Evolutionary conservation across 2,888 invertebrate species (phyloP).

Genomic region (Ligdia adustata): DNA sequence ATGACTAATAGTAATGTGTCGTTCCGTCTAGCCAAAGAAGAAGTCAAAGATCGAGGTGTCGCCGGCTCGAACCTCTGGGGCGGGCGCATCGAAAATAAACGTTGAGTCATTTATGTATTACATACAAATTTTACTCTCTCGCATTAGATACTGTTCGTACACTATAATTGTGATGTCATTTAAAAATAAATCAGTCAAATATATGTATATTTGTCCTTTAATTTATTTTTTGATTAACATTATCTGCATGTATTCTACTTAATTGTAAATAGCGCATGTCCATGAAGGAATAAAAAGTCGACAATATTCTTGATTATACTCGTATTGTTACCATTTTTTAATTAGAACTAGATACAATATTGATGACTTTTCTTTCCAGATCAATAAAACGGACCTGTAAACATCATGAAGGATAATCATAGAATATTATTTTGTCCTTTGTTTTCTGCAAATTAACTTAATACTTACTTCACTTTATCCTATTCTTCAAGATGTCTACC

Average conservation of each 20-base stretch:
- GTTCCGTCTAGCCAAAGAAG: conserved; percentile 74
- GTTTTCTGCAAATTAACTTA: too few relatives aligned
- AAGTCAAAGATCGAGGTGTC: conserved; percentile 66
- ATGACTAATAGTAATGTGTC: conserved; percentile 39
- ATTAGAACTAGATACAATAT: too few relatives aligned
- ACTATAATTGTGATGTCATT: conserved; percentile 1
- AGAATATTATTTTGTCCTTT: too few relatives aligned
- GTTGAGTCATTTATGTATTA: conserved; percentile 69
- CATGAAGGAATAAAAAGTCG: too few relatives aligned
- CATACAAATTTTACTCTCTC: conserved; percentile 35
- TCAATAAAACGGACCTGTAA: too few relatives aligned
- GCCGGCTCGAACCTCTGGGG: conserved; percentile 52
- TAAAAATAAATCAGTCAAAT: conserved; percentile 2
- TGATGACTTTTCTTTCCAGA: too few relatives aligned
- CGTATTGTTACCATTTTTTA: not conserved
- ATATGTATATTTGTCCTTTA: conserved; percentile 11
- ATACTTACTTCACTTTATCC: too few relatives aligned
- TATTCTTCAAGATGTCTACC: too few relatives aligned
- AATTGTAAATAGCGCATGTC: conserved; percentile 8
- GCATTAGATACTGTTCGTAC: conserved; percentile 2
- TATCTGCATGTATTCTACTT: conserved; percentile 16
- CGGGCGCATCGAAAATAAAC: conserved; percentile 66
- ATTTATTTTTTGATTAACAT: not conserved
- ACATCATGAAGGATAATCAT: too few relatives aligned
- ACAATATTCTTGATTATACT: too few relatives aligned